Evolutionary conservation across 2,888 invertebrate genomes (phyloP), one percentile per base, ranked within the genome.

Genomic region (Apotomis capreana): DNA sequence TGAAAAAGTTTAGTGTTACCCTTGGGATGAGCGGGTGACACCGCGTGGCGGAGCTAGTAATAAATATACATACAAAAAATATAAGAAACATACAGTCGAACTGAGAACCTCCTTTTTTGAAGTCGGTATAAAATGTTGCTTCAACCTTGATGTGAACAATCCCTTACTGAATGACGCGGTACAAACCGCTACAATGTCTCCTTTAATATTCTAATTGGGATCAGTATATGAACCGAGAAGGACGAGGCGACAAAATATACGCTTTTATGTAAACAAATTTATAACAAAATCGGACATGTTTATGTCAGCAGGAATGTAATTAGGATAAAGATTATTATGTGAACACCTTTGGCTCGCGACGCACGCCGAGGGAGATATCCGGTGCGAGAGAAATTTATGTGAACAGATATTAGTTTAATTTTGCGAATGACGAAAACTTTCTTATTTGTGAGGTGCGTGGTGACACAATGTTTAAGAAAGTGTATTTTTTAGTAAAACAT

Each of bases 161-260:
- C 13, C 55, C 62, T 57, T 61, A 69, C 26, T 15, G 9, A 4
- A 6, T 36, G 49, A 54, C 54, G 40, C 10, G 15, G 6, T 37
- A 65, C 49, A 67, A 67, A 67, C 60, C 55, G 13, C 36, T 46
- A 54, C 65, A 70, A 59, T 36, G 57, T 61, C 37, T 55, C 37
- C 51, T 65, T 60, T 52, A 10, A n/a, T 15, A 54, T 26, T 10
- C 59, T 80, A 83, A 83, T 82, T 80, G 79, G 78, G 69, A 74
- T 68, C 78, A 76, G 77, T 76, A 68, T 76, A 77, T 71, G 73
- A 62, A 49, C 62, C 57, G 57, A 54, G 57, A 68, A 62, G 55
- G 61, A 72, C 52, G 36, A 12, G n/a, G 51, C 6, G 59, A 63
- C 60, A 52, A 67, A 59, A 69, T 68, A 59, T 37, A 68, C 62